Conservation (phyloP, 2,113 vertebrate genomes). For the Gallinago jamesoni region DNA sequence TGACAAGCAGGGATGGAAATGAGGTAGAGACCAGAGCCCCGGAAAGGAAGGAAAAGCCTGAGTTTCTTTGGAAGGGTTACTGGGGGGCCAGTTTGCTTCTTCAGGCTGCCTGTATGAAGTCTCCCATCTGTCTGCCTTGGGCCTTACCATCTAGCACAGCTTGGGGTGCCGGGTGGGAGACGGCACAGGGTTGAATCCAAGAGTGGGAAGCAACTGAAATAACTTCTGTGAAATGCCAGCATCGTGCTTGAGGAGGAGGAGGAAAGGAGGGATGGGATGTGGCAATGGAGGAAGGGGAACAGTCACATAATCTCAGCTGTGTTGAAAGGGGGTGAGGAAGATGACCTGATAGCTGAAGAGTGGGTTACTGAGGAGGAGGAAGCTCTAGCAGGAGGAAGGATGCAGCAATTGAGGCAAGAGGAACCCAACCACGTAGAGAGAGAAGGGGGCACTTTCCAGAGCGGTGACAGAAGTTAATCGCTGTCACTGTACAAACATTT, state of each 20-base stretch:
- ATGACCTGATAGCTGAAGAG: background rate
- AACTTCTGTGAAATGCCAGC: slow-evolving; percentile 58
- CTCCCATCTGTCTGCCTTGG: slow-evolving; percentile 2
- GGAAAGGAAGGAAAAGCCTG: background rate
- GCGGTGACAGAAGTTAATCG: background rate
- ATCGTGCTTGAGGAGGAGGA: slow-evolving; percentile 56
- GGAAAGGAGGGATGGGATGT: background rate
- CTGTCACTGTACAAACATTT: background rate
- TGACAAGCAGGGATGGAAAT: background rate
- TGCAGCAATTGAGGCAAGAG: background rate
- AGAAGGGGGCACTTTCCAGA: background rate
- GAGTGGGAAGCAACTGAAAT: slow-evolving; percentile 64
- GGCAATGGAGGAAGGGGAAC: background rate
- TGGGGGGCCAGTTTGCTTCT: background rate
- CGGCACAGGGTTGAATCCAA: background rate
- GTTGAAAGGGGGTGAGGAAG: background rate
- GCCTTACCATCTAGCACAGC: background rate
- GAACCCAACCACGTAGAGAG: background rate
- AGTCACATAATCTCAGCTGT: background rate
- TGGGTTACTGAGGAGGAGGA: slow-evolving; percentile 1
- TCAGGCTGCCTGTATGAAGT: background rate
- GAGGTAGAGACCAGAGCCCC: background rate
- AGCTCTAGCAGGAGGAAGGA: background rate
- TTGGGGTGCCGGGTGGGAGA: slow-evolving; percentile 24
- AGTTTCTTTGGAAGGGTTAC: background rate